Evolutionary conservation across 2,888 invertebrate species (phyloP), one percentile per base, ranked within the genome.

Genomic region (Ceraclea dissimilis): DNA sequence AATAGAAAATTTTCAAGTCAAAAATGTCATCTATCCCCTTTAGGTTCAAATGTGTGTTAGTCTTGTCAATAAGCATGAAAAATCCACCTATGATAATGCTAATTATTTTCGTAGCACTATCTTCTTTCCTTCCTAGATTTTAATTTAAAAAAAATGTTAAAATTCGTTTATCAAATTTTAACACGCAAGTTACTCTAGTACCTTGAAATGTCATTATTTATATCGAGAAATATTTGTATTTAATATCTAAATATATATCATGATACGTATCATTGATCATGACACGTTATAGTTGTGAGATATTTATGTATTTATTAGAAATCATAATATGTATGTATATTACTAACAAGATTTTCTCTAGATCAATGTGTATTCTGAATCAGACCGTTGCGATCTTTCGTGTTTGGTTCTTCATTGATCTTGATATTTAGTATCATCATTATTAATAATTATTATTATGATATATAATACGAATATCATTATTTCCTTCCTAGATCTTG

Each of bases 101-200:
- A n/a, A n/a, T n/a, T n/a, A n/a, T n/a, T n/a, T n/a, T n/a, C n/a
- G n/a, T n/a, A n/a, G n/a, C n/a, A n/a, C n/a, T n/a, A n/a, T n/a
- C n/a, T n/a, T 26, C 4, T 26, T 4, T 26, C 26, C 26, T 26
- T 26, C 26, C 26, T 26, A 26, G 26, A 39, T 39, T 8, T 43
- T 50, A 53, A 52, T 33, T 46, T 53, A 46, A 6, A 39, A 26
- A 26, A 26, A 21, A n/a, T 57, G 43, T 31, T n/a, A n/a, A n/a
- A n/a, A n/a, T n/a, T n/a, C n/a, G n/a, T n/a, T n/a, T n/a, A n/a
- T n/a, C 18, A 47, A 22, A 53, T 57, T 18, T 46, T 56, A 67
- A 67, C 71, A 66, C 69, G 74, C 72, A 74, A 74, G 75, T 76
- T 75, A 73, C 74, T 73, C 73, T 73, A 73, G 76, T 76, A 76